A percentile compares a stretch with the other conserved stretches of the same genome.
Evolutionary conservation across 1,140 invertebrate genomes (phyloP).

Genomic region (Mercenaria mercenaria): DNA sequence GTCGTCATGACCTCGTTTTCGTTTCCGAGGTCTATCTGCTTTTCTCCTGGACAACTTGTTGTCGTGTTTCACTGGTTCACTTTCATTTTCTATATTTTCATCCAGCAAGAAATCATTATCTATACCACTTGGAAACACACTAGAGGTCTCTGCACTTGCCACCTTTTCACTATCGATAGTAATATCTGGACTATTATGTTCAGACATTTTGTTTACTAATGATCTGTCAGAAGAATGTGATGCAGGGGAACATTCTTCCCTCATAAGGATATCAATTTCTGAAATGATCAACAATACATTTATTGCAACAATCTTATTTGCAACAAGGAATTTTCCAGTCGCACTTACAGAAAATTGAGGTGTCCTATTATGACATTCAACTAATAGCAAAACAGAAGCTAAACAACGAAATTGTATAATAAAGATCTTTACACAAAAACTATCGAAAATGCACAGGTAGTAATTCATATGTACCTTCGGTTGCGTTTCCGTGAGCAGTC

Average conservation of each 20-base stretch:
- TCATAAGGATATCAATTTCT: background rate
- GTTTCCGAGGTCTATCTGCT: conserved; percentile 83
- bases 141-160: background rate
- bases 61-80: conserved; percentile 68
- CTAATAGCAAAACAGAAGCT: too few species aligned
- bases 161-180: background rate
- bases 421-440: too few species aligned
- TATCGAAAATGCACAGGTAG: too few species aligned
- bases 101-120: conserved; percentile 83
- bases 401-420: too few species aligned
- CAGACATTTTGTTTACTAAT: background rate
- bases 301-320: too few species aligned
- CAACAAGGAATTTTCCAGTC: too few species aligned
- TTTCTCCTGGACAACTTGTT: conserved; percentile 83
- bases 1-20: conserved; percentile 74
- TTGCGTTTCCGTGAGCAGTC: conserved; percentile 18
- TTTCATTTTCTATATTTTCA: conserved; percentile 52
- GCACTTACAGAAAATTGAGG: too few species aligned
- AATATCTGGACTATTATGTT: background rate
- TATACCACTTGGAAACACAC: conserved; percentile 64
- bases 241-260: background rate
- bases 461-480: conserved; percentile 1
- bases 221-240: conserved; percentile 27
- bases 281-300: background rate
- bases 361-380: too few species aligned